Evolutionary conservation across 2,797 vertebrate species (phyloP).

Genomic region (Podargus strigoides): DNA sequence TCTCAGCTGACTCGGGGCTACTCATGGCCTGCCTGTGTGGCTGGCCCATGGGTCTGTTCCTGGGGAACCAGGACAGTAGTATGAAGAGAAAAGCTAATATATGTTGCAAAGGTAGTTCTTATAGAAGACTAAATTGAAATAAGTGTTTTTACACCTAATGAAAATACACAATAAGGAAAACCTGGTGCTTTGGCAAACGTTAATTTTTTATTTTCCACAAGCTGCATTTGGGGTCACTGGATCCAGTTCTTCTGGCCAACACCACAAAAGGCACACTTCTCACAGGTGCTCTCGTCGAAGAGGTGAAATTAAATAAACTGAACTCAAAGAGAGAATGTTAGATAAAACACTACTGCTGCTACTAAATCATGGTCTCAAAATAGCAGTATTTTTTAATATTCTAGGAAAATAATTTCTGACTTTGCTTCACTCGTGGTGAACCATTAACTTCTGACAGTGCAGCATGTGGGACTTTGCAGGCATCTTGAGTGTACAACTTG

Average conservation of each 20-base stretch:
- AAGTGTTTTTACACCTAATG: not conserved
- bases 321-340: not conserved
- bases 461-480: not conserved
- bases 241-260: not conserved
- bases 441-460: not conserved
- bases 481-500: rapidly evolving
- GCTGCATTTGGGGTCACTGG: not conserved
- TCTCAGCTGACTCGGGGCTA: no score
- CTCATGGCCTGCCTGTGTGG: no score
- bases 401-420: not conserved
- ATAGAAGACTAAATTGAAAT: not conserved
- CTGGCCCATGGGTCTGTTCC: no score
- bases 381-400: not conserved
- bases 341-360: not conserved
- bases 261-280: not conserved
- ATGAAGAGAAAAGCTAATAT: not conserved
- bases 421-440: not conserved
- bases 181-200: not conserved
- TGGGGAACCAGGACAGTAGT: no score
- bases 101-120: not conserved
- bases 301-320: not conserved
- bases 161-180: not conserved
- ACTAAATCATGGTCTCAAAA: not conserved
- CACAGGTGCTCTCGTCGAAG: not conserved
- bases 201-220: not conserved